Percentiles rank a stretch among this genome's conserved stretches.
These are phyloP conservation scores for Himalopsyche anomala DNA, from an alignment of 2,888 invertebrate species.

Conservation along the genomic window DNA sequence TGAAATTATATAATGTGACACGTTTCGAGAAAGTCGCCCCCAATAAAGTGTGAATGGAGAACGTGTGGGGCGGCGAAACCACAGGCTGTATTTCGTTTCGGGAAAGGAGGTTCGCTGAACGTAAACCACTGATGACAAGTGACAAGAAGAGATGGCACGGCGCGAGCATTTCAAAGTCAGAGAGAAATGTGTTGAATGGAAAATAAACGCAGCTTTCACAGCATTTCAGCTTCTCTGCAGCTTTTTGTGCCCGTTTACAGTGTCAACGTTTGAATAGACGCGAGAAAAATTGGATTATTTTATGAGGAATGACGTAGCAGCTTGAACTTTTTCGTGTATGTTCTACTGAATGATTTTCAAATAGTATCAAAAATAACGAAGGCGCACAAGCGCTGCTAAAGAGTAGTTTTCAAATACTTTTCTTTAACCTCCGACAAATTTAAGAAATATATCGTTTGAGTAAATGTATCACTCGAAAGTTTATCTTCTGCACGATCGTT, in stretches of 20 bases:
- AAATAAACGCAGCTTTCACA: slow-evolving; percentile 41
- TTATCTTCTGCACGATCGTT: no score
- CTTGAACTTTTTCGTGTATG: not conserved
- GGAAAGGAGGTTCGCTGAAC: slow-evolving; percentile 26
- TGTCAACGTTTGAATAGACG: slow-evolving; percentile 1
- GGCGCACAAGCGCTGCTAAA: no score
- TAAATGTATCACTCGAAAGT: no score
- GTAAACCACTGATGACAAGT: slow-evolving; percentile 43
- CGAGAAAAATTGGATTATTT: slow-evolving; percentile 15
- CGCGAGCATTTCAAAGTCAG: slow-evolving; percentile 32
- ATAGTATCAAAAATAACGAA: not conserved
- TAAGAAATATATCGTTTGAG: no score
- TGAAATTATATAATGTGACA: not conserved
- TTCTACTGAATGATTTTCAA: not conserved
- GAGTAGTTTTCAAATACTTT: no score
- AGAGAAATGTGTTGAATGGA: slow-evolving; percentile 32
- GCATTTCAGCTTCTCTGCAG: slow-evolving; percentile 40
- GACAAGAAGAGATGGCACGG: slow-evolving; percentile 27
- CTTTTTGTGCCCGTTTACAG: slow-evolving; percentile 5
- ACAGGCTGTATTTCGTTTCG: slow-evolving; percentile 40
- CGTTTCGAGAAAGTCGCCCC: not conserved
- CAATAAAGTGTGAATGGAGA: not conserved
- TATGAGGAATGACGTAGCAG: not conserved
- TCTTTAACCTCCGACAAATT: no score
- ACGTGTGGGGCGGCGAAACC: slow-evolving; percentile 28